These are phyloP conservation scores for Sardinella longiceps DNA, from an alignment of 2,797 vertebrate genomes.

Conservation along the genomic window DNA sequence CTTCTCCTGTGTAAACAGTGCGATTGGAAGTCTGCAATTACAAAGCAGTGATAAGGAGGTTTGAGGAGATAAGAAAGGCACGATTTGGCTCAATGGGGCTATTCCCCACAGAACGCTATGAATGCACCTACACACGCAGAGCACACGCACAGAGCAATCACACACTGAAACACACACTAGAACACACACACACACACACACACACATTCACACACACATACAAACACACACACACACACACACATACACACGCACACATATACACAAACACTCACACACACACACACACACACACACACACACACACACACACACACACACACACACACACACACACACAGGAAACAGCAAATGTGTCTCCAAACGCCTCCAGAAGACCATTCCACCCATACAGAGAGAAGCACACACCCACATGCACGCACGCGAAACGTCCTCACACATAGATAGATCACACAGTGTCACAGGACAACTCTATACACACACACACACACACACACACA, in stretches of 20 bases:
- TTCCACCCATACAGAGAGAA: not conserved
- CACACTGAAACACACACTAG: constrained; percentile 7
- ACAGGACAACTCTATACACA: not conserved
- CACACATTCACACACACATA: not conserved
- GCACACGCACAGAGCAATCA: constrained; percentile 64
- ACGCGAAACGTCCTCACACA: not conserved
- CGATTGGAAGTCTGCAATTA: constrained; percentile 80
- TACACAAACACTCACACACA: too few relatives aligned
- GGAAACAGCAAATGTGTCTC: constrained; percentile 15
- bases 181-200: not conserved
- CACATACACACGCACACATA: constrained; percentile 77
- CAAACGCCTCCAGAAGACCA: constrained; percentile 15
- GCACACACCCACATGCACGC: constrained; percentile 9
- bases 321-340: not conserved
- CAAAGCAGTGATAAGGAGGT: constrained; percentile 63
- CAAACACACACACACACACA: not conserved
- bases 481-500: not conserved
- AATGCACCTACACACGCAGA: constrained; percentile 76
- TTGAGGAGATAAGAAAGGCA: constrained; percentile 67
- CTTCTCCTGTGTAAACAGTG: constrained; percentile 62
- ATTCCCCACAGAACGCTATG: constrained; percentile 67
- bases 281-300: constrained; percentile 5
- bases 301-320: not conserved
- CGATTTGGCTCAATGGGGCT: constrained; percentile 65
- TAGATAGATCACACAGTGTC: not conserved